Conservation (phyloP, 2,888 invertebrate genomes). For the Xestia sexstrigata region DNA sequence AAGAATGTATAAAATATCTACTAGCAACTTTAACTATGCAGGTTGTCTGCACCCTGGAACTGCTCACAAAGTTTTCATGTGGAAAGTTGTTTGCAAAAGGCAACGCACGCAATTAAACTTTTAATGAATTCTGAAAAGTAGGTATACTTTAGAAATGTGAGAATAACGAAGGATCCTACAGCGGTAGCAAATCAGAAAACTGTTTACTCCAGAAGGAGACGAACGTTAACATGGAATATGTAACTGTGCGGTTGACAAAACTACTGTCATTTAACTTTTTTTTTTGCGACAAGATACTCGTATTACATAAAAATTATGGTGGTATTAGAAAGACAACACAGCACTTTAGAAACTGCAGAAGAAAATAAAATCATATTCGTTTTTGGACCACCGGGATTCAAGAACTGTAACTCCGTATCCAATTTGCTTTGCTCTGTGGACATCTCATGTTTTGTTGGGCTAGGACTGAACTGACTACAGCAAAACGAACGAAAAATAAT, state of each 20-base stretch:
- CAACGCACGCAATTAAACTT: not conserved
- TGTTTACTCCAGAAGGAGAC: not conserved
- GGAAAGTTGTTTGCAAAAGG: not conserved
- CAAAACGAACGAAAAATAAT: conserved; percentile 75
- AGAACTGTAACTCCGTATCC: conserved; percentile 54
- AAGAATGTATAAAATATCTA: conserved; percentile 24
- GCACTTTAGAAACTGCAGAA: not conserved
- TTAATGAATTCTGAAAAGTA: not conserved
- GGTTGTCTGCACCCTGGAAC: not conserved
- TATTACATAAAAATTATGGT: not conserved
- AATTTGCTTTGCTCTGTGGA: conserved; percentile 71
- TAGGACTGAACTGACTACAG: conserved; percentile 74
- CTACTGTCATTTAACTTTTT: not conserved
- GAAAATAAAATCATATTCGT: conserved; percentile 20
- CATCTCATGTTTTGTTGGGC: conserved; percentile 77
- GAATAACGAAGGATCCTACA: not conserved
- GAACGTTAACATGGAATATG: not conserved
- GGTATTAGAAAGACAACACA: too few species aligned
- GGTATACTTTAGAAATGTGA: not conserved
- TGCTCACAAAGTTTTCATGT: not conserved
- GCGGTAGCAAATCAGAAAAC: not conserved
- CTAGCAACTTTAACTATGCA: conserved; percentile 1
- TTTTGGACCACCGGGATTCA: conserved; percentile 50
- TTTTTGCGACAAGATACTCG: not conserved
- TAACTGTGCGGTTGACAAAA: not conserved